Evolutionary conservation across 2,797 vertebrate species (phyloP), one percentile per base, ranked within the genome.

Genomic region (Anisognathus igniventris): DNA sequence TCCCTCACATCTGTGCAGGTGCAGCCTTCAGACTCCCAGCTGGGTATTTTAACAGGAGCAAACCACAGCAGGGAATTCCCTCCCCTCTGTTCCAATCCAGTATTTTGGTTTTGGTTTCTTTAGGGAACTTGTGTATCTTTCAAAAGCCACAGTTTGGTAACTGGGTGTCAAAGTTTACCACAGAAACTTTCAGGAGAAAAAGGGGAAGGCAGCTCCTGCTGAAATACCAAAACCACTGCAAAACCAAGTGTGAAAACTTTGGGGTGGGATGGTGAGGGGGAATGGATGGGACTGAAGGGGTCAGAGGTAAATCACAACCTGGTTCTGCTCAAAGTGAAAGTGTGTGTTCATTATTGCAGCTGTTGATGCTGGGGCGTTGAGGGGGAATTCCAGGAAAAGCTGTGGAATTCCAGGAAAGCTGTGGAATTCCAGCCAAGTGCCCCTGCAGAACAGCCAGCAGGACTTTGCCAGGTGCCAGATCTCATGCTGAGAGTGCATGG

Each of bases 281-380:
- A 12, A 12, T 16, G 24, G 30, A 2, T 27, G 35, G 39, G 37
- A 2, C 31, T 21, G 27, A 12, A 51, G 47, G 47, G 61, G 6
- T 37, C 42, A 9, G 39, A 12, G 30, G 19, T 15, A 22, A 39
- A 60, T 33, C 24, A 23, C 40, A n/a, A 0, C 10, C 35, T 56
- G 17, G 0, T 16, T 14, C 2, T 72, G 30, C 14, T 64, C 48
- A 3, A 8, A 65, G 42, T 37, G 10, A 2, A 39, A 18, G 6
- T 3, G 11, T 31, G 12, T 18, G 2, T 60, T 35, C 0, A 0
- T 40, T 21, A 2, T 2, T 17, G 17, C n/a, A 9, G 23, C 56
- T 44, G 19, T 28, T 20, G 35, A 8, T 60, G 6, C 37, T 60
- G 27, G 25, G 35, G 57, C 6, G 9, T n/a, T 39, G 39, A 39